These are phyloP conservation scores for Rotaria magnacalcarata DNA, from an alignment of 2,888 invertebrate genomes.

Conservation along the genomic window DNA sequence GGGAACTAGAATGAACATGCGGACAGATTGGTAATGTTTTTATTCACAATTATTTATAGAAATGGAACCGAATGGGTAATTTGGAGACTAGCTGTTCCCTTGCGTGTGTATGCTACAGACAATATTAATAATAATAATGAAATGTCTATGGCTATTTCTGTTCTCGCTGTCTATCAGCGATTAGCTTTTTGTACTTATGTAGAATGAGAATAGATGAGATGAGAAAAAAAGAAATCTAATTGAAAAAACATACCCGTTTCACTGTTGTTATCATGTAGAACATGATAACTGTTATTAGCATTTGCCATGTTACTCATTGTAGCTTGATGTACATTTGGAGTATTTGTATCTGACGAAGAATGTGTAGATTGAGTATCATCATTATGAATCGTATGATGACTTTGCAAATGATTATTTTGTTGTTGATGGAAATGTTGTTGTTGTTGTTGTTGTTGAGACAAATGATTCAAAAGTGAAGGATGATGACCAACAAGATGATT, in stretches of 20 bases:
- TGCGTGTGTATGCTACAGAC: constrained; percentile 1
- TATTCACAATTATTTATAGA: constrained; percentile 24
- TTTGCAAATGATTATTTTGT: background rate
- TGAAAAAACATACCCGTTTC: constrained; percentile 50
- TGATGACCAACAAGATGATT: constrained; percentile 15
- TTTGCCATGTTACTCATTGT: background rate
- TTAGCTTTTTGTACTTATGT: background rate
- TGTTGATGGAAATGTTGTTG: constrained; percentile 23
- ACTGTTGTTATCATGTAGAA: constrained; percentile 50
- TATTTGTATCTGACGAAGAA: constrained; percentile 22
- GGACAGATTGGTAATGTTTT: constrained; percentile 33
- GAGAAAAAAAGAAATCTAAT: constrained; percentile 37
- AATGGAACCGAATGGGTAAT: background rate
- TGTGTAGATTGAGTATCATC: constrained; percentile 35
- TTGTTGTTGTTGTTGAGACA: constrained; percentile 10
- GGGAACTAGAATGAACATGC: background rate
- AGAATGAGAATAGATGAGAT: background rate
- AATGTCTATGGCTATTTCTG: background rate
- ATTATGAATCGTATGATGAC: constrained; percentile 33
- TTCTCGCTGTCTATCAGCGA: background rate
- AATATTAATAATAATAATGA: constrained; percentile 4
- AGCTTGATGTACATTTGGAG: constrained; percentile 10
- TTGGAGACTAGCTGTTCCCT: constrained; percentile 23
- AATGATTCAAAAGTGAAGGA: background rate
- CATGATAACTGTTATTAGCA: background rate